Evolutionary conservation across 2,797 vertebrate species (phyloP), one percentile per base, ranked within the genome.

Genomic region (Hypotaenidia philippensis): DNA sequence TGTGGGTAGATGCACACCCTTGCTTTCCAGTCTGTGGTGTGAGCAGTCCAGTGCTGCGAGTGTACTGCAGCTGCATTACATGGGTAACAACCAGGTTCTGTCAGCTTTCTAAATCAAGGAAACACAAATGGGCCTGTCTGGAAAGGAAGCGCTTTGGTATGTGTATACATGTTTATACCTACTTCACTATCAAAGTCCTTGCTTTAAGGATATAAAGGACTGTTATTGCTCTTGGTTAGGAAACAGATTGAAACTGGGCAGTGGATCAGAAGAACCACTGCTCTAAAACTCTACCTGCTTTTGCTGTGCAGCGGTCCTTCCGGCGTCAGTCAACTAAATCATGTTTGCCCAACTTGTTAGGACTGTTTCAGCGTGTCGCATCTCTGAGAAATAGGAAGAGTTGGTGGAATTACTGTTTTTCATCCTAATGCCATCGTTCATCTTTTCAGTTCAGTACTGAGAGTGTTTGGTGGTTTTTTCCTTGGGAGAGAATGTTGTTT

Each of bases 161-260:
- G 0, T 13, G 2, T 77, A 6, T 26, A 53, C 5, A 8, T 1
- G 0, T 45, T 57, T 40, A 23, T 83, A 29, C 5, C 2, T n/a
- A 11, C 45, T 85, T 83, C 11, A 7, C 7, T 34, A 0, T 64
- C 56, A 70, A 69, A 72, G 6, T 11, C 10, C 5, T 80, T 93
- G 22, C 38, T 83, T 44, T 69, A 27, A 13, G 57, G 18, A 31
- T 53, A 21, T 47, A 82, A 87, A 32, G 11, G 40, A n/a, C 25
- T 87, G 66, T 70, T 2, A 13, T 23, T 70, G 5, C 26, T 52
- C n/a, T 41, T 52, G 31, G 9, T 47, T 80, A 47, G 66, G 44
- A 84, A 76, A 23, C 66, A 38, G 50, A 10, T 13, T 49, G 45
- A 25, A 88, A 41, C 15, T 18, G 12, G 14, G 16, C 7, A 20